Conservation (phyloP, 1,140 invertebrate species). For the Drosophila kohkoa region DNA sequence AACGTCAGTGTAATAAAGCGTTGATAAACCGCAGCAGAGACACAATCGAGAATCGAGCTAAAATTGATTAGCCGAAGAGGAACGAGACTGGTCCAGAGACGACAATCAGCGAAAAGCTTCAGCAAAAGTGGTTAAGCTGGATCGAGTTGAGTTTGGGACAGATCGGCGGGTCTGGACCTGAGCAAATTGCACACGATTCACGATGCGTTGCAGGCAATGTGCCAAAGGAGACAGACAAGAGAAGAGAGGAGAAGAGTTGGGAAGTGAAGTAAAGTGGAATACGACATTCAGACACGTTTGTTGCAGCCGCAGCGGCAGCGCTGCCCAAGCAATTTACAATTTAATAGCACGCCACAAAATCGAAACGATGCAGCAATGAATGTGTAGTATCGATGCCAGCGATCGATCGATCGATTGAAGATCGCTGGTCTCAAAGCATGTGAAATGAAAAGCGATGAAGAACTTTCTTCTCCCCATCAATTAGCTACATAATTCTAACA, state of each 20-base stretch:
- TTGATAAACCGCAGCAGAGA: conserved; percentile 76
- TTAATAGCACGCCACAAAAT: conserved; percentile 81
- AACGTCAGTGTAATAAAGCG: conserved; percentile 83
- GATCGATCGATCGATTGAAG: conserved; percentile 50
- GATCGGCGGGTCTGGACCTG: conserved; percentile 35
- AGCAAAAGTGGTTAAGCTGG: conserved; percentile 50
- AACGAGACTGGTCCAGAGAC: conserved; percentile 3
- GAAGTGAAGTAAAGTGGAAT: conserved; percentile 33
- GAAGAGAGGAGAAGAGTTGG: background rate
- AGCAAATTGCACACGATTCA: conserved; percentile 75
- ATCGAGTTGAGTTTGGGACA: conserved; percentile 25
- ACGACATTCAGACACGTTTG: conserved; percentile 81
- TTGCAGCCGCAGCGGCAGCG: conserved; percentile 62
- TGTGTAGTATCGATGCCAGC: background rate
- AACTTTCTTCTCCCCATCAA: conserved; percentile 1
- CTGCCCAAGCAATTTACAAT: conserved; percentile 78
- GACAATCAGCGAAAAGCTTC: conserved; percentile 57
- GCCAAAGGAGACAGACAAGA: background rate
- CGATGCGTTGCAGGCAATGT: conserved; percentile 48
- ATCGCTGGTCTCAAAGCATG: conserved; percentile 14
- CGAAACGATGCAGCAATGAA: conserved; percentile 36
- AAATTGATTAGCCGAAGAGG: conserved; percentile 1
- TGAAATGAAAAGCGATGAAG: conserved; percentile 22
- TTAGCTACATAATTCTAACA: background rate
- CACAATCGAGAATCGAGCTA: conserved; percentile 17